Percentiles rank a stretch among this genome's conserved stretches.
These are phyloP conservation scores for Lytechinus pictus DNA, from an alignment of 35 echinoderm and acorn worm genomes.

Conservation along the genomic window DNA sequence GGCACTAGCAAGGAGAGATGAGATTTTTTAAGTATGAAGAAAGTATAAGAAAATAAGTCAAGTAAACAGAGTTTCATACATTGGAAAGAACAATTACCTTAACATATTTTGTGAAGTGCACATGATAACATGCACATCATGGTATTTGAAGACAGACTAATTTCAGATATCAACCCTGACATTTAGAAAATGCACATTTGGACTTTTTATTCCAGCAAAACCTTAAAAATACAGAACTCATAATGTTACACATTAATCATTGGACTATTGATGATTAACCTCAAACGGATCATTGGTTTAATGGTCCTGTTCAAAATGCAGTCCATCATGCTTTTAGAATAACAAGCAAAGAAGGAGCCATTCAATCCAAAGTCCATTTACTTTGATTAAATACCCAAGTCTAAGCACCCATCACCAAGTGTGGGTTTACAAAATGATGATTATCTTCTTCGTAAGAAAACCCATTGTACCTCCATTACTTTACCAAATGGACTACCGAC, in stretches of 20 bases:
- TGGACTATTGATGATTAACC: neutral
- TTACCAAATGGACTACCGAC: neutral
- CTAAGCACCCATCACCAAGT: neutral
- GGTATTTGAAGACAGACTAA: no score
- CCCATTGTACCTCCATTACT: neutral
- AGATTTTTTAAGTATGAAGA: no score
- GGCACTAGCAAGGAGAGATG: no score
- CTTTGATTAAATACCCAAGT: slow-evolving; percentile 1
- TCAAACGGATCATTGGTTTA: neutral
- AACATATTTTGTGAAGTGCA: no score
- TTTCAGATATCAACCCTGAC: no score
- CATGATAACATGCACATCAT: no score
- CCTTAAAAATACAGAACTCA: neutral
- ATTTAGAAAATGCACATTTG: neutral
- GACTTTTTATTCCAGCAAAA: neutral
- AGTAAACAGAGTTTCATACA: no score
- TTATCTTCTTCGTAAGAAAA: neutral
- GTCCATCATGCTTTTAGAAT: neutral
- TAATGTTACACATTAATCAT: neutral
- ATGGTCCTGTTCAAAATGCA: neutral
- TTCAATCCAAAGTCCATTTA: neutral
- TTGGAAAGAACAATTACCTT: no score
- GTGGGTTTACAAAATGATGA: neutral
- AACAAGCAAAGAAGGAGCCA: neutral
- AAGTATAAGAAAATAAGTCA: no score